Evolutionary conservation across 2,797 vertebrate genomes (phyloP).

Genomic region (Acipenser oxyrinchus): DNA sequence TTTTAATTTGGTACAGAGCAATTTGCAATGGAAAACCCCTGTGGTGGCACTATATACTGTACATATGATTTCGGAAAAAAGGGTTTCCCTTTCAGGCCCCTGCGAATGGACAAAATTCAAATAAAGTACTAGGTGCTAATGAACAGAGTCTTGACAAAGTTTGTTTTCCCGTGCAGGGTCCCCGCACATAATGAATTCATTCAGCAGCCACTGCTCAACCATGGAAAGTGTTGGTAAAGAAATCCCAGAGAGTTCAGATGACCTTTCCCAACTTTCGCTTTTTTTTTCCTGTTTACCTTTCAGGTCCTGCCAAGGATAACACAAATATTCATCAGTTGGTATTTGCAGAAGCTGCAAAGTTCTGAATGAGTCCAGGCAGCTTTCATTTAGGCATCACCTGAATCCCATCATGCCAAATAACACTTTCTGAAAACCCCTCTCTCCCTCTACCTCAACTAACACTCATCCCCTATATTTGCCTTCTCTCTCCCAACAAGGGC

Average conservation of each 20-base stretch:
- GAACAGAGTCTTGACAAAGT: constrained; percentile 76
- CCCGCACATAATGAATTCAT: constrained; percentile 86
- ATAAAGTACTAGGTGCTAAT: constrained; percentile 78
- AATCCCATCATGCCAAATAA: constrained; percentile 45
- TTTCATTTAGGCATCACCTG: constrained; percentile 62
- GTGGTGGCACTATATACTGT: constrained; percentile 34
- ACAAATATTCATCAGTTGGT: constrained; percentile 91
- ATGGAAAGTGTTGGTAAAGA: constrained; percentile 92
- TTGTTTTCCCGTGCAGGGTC: constrained; percentile 70
- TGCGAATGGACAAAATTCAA: constrained; percentile 70
- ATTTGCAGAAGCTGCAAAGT: constrained; percentile 73
- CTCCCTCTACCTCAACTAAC: constrained; percentile 51
- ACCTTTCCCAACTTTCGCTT: constrained; percentile 83
- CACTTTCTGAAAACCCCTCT: constrained; percentile 38
- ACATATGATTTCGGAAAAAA: constrained; percentile 46
- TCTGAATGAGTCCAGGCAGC: constrained; percentile 78
- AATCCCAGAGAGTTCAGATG: constrained; percentile 84
- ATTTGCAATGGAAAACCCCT: constrained; percentile 65
- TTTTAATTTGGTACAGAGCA: constrained; percentile 50
- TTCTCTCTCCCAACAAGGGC: constrained; percentile 15
- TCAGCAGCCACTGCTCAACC: constrained; percentile 78
- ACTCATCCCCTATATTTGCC: constrained; percentile 22
- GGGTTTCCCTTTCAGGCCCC: constrained; percentile 57
- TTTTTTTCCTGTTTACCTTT: constrained; percentile 65
- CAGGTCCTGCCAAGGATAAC: constrained; percentile 76